Evolutionary conservation across 2,797 vertebrate genomes (phyloP).

Genomic region (Botia almorhae): DNA sequence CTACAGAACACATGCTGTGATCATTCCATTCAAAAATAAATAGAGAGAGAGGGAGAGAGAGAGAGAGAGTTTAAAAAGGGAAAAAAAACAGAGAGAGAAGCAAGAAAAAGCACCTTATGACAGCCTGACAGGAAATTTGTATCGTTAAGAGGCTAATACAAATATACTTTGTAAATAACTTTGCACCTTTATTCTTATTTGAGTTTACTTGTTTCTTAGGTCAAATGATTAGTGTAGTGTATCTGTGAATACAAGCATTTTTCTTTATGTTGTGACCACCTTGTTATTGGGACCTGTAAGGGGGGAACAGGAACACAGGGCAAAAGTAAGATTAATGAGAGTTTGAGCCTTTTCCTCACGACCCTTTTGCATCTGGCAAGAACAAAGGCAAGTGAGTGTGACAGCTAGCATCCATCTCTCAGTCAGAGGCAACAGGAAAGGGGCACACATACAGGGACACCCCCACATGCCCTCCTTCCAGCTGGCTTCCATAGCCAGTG

Average conservation of each 20-base stretch:
- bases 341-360: slow-evolving; percentile 77
- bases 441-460: slow-evolving; percentile 53
- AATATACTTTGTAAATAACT: background rate
- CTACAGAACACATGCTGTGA: slow-evolving; percentile 67
- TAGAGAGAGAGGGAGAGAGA: background rate
- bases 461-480: slow-evolving; percentile 8
- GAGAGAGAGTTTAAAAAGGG: too few relatives aligned
- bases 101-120: background rate
- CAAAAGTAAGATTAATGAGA: slow-evolving; percentile 81
- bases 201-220: slow-evolving; percentile 52
- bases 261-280: slow-evolving; percentile 66
- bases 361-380: slow-evolving; percentile 77
- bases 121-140: background rate
- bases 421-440: slow-evolving; percentile 70
- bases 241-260: slow-evolving; percentile 72
- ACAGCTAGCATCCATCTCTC: slow-evolving; percentile 80
- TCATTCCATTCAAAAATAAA: slow-evolving; percentile 49
- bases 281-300: slow-evolving; percentile 74
- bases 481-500: slow-evolving; percentile 23
- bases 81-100: background rate
- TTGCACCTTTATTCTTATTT: background rate
- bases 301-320: slow-evolving; percentile 71
- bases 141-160: background rate
- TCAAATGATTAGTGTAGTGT: slow-evolving; percentile 55
- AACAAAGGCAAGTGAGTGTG: slow-evolving; percentile 78